phyloP scores from a whole-genome alignment of 53 echinoderm and acorn worm species.

The Arbacia lixula region DNA sequence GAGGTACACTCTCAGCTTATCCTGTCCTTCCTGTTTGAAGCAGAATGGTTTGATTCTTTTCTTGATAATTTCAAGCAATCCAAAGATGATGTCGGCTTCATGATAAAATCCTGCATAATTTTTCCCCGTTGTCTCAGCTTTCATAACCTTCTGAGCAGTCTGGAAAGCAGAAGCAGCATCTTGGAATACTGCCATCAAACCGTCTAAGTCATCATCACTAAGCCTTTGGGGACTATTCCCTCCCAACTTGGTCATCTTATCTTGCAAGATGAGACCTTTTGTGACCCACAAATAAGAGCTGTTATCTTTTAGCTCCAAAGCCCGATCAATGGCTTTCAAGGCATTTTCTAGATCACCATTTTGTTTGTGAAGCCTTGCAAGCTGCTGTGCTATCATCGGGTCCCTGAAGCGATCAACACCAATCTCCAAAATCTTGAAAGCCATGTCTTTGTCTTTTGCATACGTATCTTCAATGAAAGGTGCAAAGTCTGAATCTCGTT shows the following conservation, averaged over 20 bases:
- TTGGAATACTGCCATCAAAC: neutral
- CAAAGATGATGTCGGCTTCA: neutral
- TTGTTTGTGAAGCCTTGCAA: slow-evolving; percentile 38
- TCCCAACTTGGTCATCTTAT: slow-evolving; percentile 43
- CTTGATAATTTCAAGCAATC: slow-evolving; percentile 27
- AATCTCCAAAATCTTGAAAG: slow-evolving; percentile 47
- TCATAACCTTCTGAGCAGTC: slow-evolving; percentile 16
- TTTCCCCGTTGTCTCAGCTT: neutral
- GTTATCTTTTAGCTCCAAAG: slow-evolving; percentile 21
- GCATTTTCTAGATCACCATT: slow-evolving; percentile 44
- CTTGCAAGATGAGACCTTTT: slow-evolving; percentile 59
- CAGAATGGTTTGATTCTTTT: slow-evolving; percentile 45
- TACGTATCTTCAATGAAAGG: slow-evolving; percentile 64
- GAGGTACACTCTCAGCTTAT: slow-evolving; percentile 7
- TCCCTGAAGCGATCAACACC: slow-evolving; percentile 51
- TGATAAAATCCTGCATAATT: slow-evolving; percentile 45
- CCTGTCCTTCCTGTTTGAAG: neutral
- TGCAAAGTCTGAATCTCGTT: slow-evolving; percentile 66
- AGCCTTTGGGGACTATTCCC: neutral
- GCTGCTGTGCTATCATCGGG: slow-evolving; percentile 60
- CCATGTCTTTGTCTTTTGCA: slow-evolving; percentile 26
- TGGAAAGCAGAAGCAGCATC: slow-evolving; percentile 40
- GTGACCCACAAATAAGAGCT: slow-evolving; percentile 75
- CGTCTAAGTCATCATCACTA: slow-evolving; percentile 4
- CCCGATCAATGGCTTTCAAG: slow-evolving; percentile 47